Percentiles rank a stretch among this genome's conserved stretches.
These are phyloP conservation scores for Plotosus lineatus DNA, from an alignment of 2,113 vertebrate species.

Conservation along the genomic window DNA sequence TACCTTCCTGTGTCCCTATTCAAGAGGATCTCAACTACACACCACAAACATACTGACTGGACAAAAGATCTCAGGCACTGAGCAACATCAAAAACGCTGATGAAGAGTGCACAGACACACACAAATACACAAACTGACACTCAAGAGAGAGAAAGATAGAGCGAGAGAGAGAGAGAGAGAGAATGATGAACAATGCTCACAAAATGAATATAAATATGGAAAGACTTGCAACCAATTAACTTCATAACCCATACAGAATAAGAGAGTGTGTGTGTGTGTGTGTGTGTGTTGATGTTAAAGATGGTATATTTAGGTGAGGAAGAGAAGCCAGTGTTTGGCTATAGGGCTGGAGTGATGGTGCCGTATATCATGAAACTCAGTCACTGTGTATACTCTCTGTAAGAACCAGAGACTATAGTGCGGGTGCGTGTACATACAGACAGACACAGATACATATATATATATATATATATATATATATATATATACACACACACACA, in stretches of 20 bases:
- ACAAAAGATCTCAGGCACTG: slow-evolving; percentile 30
- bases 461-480: too few relatives aligned
- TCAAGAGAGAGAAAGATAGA: too few relatives aligned
- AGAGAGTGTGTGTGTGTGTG: not conserved
- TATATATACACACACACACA: not conserved
- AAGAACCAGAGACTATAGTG: not conserved
- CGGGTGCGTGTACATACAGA: not conserved
- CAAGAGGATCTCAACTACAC: slow-evolving; percentile 28
- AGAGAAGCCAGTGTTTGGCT: slow-evolving; percentile 17
- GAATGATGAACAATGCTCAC: slow-evolving; percentile 26
- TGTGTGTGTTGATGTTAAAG: slow-evolving; percentile 9
- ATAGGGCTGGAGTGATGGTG: not conserved
- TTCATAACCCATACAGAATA: slow-evolving; percentile 14
- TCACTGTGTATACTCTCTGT: not conserved
- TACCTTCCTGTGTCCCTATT: slow-evolving; percentile 29
- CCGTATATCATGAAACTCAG: not conserved
- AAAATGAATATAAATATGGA: slow-evolving; percentile 28
- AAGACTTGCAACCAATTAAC: slow-evolving; percentile 27
- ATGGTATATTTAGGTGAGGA: slow-evolving; percentile 23
- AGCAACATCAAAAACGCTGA: slow-evolving; percentile 41
- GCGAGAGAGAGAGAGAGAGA: too few relatives aligned
- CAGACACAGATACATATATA: not conserved
- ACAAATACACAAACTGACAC: slow-evolving; percentile 6
- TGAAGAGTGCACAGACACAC: slow-evolving; percentile 24
- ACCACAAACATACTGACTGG: slow-evolving; percentile 5